Evolutionary conservation across 2,113 vertebrate species (phyloP).

Genomic region (Lepus timidus): DNA sequence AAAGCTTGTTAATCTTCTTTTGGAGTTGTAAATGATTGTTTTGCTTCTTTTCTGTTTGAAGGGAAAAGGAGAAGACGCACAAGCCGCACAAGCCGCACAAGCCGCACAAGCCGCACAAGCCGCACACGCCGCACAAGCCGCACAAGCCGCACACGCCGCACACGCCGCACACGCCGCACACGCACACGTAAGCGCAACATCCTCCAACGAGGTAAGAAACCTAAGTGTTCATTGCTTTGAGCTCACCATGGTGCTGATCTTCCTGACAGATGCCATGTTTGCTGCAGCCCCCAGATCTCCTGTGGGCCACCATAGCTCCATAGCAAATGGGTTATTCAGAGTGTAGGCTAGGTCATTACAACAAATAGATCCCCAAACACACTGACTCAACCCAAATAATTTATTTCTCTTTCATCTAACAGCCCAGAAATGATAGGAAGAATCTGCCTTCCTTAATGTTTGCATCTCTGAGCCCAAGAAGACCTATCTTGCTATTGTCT

Average conservation of each 20-base stretch:
- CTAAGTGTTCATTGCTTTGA: neutral
- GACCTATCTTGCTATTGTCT: neutral
- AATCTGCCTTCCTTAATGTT: neutral
- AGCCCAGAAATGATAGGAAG: neutral
- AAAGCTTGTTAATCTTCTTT: neutral
- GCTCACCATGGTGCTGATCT: neutral
- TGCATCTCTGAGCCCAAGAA: neutral
- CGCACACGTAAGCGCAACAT: neutral
- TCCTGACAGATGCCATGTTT: neutral
- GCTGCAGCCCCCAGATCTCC: neutral
- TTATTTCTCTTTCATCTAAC: neutral
- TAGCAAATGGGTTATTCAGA: neutral
- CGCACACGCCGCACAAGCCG: too few relatives aligned
- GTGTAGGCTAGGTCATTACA: neutral
- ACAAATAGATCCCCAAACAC: neutral
- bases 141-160: too few relatives aligned
- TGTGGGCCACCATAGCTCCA: neutral
- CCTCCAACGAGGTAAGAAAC: neutral
- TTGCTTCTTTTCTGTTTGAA: slow-evolving; percentile 51
- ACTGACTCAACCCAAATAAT: neutral
- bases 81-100: too few relatives aligned
- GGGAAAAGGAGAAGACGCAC: neutral
- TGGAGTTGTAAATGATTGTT: neutral
- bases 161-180: too few relatives aligned
- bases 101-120: too few relatives aligned